A percentile compares a stretch with the other conserved stretches of the same genome.
Evolutionary conservation across 2,888 invertebrate species (phyloP).

Genomic region (Glyphotaelius pellucidus): DNA sequence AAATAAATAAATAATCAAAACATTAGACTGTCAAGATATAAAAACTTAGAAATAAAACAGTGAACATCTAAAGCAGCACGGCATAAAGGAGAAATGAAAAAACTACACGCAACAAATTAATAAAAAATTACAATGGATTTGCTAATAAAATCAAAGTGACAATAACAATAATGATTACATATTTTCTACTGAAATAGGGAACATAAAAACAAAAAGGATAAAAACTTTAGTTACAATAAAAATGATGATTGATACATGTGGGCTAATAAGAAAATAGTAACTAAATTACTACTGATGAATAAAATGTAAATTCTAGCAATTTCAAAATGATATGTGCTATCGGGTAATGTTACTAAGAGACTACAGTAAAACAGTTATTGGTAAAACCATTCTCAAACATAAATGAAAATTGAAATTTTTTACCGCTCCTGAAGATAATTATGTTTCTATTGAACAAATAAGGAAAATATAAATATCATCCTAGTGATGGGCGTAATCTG

Average conservation of each 20-base stretch:
- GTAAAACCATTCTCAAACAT: background rate
- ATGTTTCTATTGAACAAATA: constrained; percentile 2
- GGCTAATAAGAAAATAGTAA: background rate
- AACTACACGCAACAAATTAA: background rate
- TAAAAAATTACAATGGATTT: background rate
- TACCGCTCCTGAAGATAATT: background rate
- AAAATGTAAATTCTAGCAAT: background rate
- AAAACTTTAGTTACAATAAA: background rate
- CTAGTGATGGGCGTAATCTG: background rate
- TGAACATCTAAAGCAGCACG: background rate
- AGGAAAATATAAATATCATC: background rate
- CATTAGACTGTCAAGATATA: background rate
- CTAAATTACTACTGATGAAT: background rate
- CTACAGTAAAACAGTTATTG: background rate
- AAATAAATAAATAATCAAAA: background rate
- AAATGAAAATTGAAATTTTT: background rate
- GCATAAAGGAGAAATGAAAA: background rate
- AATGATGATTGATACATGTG: background rate
- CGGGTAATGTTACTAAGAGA: background rate
- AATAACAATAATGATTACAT: background rate
- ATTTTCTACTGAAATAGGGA: background rate
- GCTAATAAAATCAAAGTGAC: constrained; percentile 7
- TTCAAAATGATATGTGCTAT: background rate
- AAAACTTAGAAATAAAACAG: background rate
- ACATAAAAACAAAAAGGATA: background rate